A percentile compares a stretch with the other conserved stretches of the same genome.
phyloP scores from a whole-genome alignment of 2,888 invertebrate species.

The Ormyrus thymus region DNA sequence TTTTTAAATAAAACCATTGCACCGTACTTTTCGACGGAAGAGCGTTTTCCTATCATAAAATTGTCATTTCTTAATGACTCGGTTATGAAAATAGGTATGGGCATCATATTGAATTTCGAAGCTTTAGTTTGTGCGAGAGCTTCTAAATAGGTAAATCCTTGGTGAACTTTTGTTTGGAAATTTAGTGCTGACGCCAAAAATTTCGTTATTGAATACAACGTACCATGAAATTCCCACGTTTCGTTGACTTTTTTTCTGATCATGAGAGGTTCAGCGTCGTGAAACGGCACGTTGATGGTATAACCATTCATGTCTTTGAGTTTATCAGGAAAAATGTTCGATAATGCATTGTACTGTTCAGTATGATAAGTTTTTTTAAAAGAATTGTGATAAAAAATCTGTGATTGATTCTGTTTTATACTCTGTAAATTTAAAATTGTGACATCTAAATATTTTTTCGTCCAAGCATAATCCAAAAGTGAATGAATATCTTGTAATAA shows the following conservation, averaged over 20 bases:
- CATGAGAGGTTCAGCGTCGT: background rate
- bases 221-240: background rate
- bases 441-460: background rate
- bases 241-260: background rate
- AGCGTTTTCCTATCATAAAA: background rate
- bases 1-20: too few relatives aligned
- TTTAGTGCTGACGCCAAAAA: background rate
- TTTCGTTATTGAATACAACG: background rate
- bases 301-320: background rate
- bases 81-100: background rate
- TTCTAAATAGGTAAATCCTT: background rate
- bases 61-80: background rate
- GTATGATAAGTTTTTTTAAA: background rate
- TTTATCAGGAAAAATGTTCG: background rate
- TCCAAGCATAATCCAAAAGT: background rate
- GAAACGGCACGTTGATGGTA: background rate
- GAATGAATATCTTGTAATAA: background rate
- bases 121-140: background rate
- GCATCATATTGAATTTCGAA: background rate
- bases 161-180: background rate
- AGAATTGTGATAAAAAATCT: background rate
- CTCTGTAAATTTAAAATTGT: background rate
- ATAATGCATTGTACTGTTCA: background rate
- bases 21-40: too few relatives aligned
- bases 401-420: background rate